Evolutionary conservation across 2,113 vertebrate species (phyloP).

Genomic region (Bagarius yarrelli): DNA sequence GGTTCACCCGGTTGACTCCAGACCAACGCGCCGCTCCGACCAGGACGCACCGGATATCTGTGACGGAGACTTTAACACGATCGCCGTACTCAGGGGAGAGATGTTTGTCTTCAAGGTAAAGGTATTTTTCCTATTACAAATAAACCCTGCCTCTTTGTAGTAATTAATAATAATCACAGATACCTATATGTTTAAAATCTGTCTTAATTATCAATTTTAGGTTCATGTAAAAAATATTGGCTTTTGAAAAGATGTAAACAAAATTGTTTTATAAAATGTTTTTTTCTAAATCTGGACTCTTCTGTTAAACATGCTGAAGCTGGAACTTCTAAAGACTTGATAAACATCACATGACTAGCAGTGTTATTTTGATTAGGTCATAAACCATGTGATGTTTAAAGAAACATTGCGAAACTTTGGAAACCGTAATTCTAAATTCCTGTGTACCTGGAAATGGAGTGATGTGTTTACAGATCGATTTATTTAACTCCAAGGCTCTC

Average conservation of each 20-base stretch:
- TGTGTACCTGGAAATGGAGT: not conserved
- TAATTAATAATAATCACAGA: not conserved
- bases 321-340: not conserved
- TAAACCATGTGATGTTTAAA: not conserved
- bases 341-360: not conserved
- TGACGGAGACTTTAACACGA: constrained; percentile 70
- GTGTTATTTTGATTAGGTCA: not conserved
- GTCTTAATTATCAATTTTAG: not conserved
- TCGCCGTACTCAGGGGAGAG: constrained; percentile 72
- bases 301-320: not conserved
- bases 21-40: constrained; percentile 72
- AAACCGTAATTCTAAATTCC: constrained; percentile 1
- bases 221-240: not conserved
- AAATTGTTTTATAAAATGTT: not conserved
- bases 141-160: not conserved
- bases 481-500: not conserved
- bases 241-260: too few relatives aligned
- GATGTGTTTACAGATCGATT: constrained; percentile 3
- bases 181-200: not conserved
- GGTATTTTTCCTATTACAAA: not conserved
- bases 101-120: constrained; percentile 78
- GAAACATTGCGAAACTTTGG: constrained; percentile 6
- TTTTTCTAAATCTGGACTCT: not conserved
- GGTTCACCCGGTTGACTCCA: constrained; percentile 59
- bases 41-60: constrained; percentile 70